Percentiles rank a stretch among this genome's conserved stretches.
Conservation (phyloP, 2,888 invertebrate species). For the Dynastes tityus region DNA sequence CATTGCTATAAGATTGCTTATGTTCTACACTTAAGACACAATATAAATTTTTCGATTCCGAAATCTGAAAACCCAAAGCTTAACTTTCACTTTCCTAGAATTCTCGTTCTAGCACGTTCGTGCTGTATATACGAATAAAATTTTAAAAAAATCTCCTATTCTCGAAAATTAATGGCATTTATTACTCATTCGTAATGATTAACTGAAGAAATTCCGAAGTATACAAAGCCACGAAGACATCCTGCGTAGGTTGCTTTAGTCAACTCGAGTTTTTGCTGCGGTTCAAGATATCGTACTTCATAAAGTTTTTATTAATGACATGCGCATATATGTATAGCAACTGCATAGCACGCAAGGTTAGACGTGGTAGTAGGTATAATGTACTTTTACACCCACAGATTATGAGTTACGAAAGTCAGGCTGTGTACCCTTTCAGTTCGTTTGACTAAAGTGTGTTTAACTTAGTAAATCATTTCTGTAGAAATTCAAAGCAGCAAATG, state of each 20-base stretch:
- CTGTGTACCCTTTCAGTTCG: constrained; percentile 24
- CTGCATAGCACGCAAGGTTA: constrained; percentile 40
- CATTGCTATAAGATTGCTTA: too few relatives aligned
- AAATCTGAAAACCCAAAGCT: too few relatives aligned
- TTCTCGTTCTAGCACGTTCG: too few relatives aligned
- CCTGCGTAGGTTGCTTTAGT: constrained; percentile 18
- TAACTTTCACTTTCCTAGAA: too few relatives aligned
- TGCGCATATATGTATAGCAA: constrained; percentile 27
- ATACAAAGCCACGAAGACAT: constrained; percentile 25
- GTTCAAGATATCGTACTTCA: constrained; percentile 40
- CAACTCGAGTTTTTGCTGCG: constrained; percentile 32
- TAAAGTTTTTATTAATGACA: constrained; percentile 35
- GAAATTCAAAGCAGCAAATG: constrained; percentile 1
- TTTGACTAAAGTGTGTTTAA: constrained; percentile 29
- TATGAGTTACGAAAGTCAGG: constrained; percentile 27
- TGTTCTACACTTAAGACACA: too few relatives aligned
- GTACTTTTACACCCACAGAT: constrained; percentile 30
- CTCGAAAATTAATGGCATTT: constrained; percentile 24
- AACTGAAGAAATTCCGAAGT: constrained; percentile 30
- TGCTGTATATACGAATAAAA: too few relatives aligned
- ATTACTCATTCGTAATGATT: constrained; percentile 18
- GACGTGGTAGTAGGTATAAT: constrained; percentile 37
- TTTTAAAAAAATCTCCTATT: not conserved
- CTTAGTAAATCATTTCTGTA: constrained; percentile 27
- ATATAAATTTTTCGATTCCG: too few relatives aligned